Conservation (phyloP, 2,113 vertebrate species). For the Stictonetta naevosa region DNA sequence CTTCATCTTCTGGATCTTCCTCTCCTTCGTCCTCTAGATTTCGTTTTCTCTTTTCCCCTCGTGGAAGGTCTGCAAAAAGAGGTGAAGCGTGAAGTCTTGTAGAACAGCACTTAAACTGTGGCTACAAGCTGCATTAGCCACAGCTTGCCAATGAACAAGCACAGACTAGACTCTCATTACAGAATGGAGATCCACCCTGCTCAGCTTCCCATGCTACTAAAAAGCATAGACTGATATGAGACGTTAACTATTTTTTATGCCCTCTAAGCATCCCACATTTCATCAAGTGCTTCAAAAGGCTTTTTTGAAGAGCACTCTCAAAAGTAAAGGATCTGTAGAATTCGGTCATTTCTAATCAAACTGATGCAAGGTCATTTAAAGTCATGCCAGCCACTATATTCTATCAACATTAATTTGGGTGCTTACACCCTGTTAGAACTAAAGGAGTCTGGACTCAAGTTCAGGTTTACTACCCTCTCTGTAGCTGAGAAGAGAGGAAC, state of each 20-base stretch:
- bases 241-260: not conserved
- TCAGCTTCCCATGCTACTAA: not conserved
- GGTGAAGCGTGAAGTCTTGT: not conserved
- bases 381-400: not conserved
- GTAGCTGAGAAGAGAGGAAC: not conserved
- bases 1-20: slow-evolving; percentile 50
- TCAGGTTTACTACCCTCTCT: not conserved
- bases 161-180: not conserved
- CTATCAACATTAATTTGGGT: not conserved
- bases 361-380: not conserved
- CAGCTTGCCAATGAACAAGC: not conserved
- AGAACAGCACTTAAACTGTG: not conserved
- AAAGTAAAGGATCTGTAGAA: not conserved
- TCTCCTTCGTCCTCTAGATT: slow-evolving; percentile 57
- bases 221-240: not conserved
- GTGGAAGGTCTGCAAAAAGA: slow-evolving; percentile 52
- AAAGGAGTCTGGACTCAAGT: not conserved
- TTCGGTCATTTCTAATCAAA: not conserved
- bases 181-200: not conserved
- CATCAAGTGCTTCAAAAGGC: not conserved
- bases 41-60: slow-evolving; percentile 63
- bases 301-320: not conserved
- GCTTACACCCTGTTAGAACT: not conserved
- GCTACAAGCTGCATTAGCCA: not conserved
- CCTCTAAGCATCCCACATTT: not conserved